A percentile compares a stretch with the other conserved stretches of the same genome.
Conservation (phyloP, 2,888 invertebrate genomes). For the Papilio protenor region DNA sequence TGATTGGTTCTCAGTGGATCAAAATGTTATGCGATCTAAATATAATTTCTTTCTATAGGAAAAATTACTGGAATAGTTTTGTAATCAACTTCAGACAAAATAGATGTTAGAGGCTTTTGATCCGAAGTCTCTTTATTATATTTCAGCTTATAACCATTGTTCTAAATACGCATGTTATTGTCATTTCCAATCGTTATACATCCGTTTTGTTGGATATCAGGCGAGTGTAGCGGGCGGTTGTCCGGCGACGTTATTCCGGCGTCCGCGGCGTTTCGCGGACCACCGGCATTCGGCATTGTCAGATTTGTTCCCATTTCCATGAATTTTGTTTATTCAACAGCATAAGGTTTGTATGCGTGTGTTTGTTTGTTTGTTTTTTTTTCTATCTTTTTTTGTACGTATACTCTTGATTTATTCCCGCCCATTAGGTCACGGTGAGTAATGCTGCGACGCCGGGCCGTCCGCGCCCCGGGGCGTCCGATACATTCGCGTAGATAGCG, state of each 20-base stretch:
- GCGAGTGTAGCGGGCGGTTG: slow-evolving; percentile 1
- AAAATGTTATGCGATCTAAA: not conserved
- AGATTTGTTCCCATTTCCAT: slow-evolving; percentile 82
- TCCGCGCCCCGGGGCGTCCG: slow-evolving; percentile 77
- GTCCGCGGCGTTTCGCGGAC: slow-evolving; percentile 55
- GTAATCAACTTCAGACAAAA: not conserved
- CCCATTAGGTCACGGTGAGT: slow-evolving; percentile 82
- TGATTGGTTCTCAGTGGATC: not conserved
- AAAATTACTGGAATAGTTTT: not conserved
- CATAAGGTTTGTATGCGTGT: slow-evolving; percentile 68
- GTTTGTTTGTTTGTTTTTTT: slow-evolving; percentile 40
- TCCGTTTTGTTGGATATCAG: not conserved
- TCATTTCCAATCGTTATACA: slow-evolving; percentile 13
- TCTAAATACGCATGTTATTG: not conserved
- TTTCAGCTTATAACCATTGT: not conserved
- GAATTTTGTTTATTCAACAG: slow-evolving; percentile 82
- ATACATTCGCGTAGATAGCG: slow-evolving; percentile 78
- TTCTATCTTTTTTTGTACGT: slow-evolving; percentile 65
- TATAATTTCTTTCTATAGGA: not conserved
- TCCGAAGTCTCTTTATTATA: not conserved
- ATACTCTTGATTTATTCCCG: slow-evolving; percentile 80
- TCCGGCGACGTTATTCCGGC: slow-evolving; percentile 53
- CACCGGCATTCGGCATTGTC: slow-evolving; percentile 73
- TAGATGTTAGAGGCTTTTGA: not conserved
- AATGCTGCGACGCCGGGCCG: slow-evolving; percentile 68